Evolutionary conservation across 1,140 invertebrate genomes (phyloP), one percentile per base, ranked within the genome.

Genomic region (Drosophila navojoa): DNA sequence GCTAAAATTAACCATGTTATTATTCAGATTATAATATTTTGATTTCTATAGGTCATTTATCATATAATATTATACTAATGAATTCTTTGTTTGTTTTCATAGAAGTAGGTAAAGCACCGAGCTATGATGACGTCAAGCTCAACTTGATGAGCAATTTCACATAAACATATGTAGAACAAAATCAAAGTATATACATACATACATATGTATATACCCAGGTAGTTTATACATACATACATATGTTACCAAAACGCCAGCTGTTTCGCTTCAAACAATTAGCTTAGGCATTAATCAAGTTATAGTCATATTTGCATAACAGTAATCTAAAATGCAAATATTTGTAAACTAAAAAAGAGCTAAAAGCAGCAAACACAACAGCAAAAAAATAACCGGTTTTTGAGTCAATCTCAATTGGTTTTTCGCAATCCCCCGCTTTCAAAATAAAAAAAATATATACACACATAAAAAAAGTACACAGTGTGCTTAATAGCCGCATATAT

Each of bases 301-400:
- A 53, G 29, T 54, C 6, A 13, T 25, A 85, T 87, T 90, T 84
- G 66, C 66, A 87, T 90, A 87, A 85, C 47, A 45, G 50, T 67
- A 6, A 89, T 85, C 77, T 69, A 45, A 47, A 85, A 69, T 89
- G 66, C 80, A 69, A 77, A 85, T 79, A 71, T 64, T 63, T 55
- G 42, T 78, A 67, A 13, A 71, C 60, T 63, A 45, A 59, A 57
- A 22, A 50, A 32, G n/a, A 50, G 11, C 19, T 13, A 50, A 32
- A 67, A 52, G 32, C 58, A 52, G 32, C 58, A 67, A 68, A 55
- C 29, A 38, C 47, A 53, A 62, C 22, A 74, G 49, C 38, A 25
- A 25, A 49, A 63, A 52, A 61, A 3, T 66, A 75, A 86, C 79
- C 80, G 79, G 85, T 90, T 89, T 90, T 29, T 40, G 47, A 35